Evolutionary conservation across 2,888 invertebrate species (phyloP).

Genomic region (Acheta domesticus): DNA sequence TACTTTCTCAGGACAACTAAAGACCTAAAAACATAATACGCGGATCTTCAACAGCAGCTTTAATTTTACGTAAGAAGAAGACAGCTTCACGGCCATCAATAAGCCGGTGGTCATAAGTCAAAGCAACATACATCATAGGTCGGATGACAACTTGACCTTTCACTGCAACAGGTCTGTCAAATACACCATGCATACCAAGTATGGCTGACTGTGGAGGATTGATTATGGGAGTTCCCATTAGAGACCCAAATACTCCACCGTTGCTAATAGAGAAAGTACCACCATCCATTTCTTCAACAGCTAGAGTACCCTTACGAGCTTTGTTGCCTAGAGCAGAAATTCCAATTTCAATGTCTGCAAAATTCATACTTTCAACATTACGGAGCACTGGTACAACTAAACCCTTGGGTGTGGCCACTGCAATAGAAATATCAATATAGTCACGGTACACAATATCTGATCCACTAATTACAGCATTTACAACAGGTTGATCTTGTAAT

Average conservation of each 20-base stretch:
- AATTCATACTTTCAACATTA: conserved; percentile 92
- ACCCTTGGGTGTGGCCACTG: conserved; percentile 97
- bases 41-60: conserved; percentile 95
- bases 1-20: conserved; percentile 52
- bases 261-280: conserved; percentile 99
- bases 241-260: conserved; percentile 97
- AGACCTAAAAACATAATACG: conserved; percentile 88
- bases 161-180: conserved; percentile 89
- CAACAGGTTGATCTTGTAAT: conserved; percentile 88
- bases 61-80: conserved; percentile 92
- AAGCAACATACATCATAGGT: conserved; percentile 99
- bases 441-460: conserved; percentile 82
- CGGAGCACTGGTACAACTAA: conserved; percentile 95
- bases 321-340: conserved; percentile 88
- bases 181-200: conserved; percentile 97
- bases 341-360: conserved; percentile 90
- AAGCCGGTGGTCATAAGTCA: conserved; percentile 98
- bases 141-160: conserved; percentile 96
- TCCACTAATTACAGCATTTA: conserved; percentile 95
- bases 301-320: conserved; percentile 72
- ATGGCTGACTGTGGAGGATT: conserved; percentile 99
- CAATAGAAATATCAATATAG: conserved; percentile 97
- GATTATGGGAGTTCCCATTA: conserved; percentile 97
- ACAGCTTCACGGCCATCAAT: conserved; percentile 99
- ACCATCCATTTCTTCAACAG: conserved; percentile 99